Percentiles rank a stretch among this genome's conserved stretches.
These are phyloP conservation scores for Pseudomyrmex dendroicus DNA, from an alignment of 1,140 invertebrate genomes.

Conservation along the genomic window DNA sequence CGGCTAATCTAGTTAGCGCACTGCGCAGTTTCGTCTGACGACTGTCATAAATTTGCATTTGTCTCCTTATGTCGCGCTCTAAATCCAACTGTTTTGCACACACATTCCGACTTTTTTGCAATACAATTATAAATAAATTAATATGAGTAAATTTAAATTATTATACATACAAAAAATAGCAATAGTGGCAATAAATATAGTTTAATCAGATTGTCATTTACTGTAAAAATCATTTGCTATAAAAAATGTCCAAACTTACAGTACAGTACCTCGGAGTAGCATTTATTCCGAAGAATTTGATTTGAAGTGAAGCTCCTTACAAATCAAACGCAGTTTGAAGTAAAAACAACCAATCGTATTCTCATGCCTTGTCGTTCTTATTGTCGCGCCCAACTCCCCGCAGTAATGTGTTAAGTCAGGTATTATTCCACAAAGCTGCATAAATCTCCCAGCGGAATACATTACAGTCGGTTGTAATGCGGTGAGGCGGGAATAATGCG, in stretches of 20 bases:
- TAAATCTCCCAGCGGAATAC: conserved; percentile 62
- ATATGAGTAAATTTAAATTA: neutral
- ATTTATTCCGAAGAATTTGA: too few species aligned
- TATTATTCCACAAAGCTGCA: conserved; percentile 63
- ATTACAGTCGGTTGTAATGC: conserved; percentile 63
- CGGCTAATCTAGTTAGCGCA: conserved; percentile 57
- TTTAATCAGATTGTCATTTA: too few species aligned
- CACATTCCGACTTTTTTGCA: neutral
- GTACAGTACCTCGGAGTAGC: neutral
- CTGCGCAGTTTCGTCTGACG: conserved; percentile 5
- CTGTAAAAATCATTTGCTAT: too few species aligned
- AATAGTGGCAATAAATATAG: neutral
- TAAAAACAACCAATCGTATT: conserved; percentile 54
- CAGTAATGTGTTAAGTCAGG: conserved; percentile 64
- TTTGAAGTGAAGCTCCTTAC: too few species aligned
- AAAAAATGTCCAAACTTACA: neutral
- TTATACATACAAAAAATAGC: neutral
- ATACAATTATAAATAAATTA: neutral
- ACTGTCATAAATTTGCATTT: conserved; percentile 10
- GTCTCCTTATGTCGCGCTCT: neutral
- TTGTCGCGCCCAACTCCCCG: conserved; percentile 54
- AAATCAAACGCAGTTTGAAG: conserved; percentile 21
- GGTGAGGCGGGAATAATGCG: conserved; percentile 61
- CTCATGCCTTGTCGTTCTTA: conserved; percentile 46
- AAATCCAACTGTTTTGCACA: neutral